These are phyloP conservation scores for Rhabdomys pumilio DNA, from an alignment of 2,797 vertebrate species.

Conservation along the genomic window DNA sequence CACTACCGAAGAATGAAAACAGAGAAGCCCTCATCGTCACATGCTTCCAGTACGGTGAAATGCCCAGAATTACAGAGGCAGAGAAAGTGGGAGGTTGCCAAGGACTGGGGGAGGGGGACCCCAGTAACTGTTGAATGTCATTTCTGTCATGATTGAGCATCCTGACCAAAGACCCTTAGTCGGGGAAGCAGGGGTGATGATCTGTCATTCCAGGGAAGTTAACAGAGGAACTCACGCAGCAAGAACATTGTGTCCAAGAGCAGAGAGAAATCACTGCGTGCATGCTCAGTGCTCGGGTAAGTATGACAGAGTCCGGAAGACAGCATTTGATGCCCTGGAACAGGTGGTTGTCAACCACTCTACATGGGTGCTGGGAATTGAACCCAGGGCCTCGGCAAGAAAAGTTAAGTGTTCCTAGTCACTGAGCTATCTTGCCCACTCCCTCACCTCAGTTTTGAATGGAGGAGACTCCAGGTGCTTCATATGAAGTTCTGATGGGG, in stretches of 20 bases:
- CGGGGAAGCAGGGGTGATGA: neutral
- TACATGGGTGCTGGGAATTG: too few relatives aligned
- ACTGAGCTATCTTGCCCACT: neutral
- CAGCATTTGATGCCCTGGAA: too few relatives aligned
- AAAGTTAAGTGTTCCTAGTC: neutral
- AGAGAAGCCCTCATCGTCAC: neutral
- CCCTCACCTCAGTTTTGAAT: neutral
- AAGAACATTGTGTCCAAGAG: neutral
- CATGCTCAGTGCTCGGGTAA: neutral
- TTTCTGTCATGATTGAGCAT: neutral
- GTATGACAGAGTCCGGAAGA: neutral
- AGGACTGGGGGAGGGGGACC: neutral
- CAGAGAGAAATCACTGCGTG: neutral
- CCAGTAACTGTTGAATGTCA: neutral
- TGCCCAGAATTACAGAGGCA: neutral
- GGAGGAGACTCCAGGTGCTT: neutral
- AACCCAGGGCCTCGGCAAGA: neutral
- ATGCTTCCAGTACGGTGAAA: neutral
- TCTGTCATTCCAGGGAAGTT: neutral
- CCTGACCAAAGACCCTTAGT: neutral
- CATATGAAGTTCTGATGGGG: rapidly evolving
- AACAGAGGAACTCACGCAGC: neutral
- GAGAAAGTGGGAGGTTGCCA: neutral
- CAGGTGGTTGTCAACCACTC: neutral
- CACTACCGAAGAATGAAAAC: neutral